Percentiles rank a stretch among this genome's conserved stretches.
phyloP scores from a whole-genome alignment of 2,113 vertebrate species.

The Eretmochelys imbricata region DNA sequence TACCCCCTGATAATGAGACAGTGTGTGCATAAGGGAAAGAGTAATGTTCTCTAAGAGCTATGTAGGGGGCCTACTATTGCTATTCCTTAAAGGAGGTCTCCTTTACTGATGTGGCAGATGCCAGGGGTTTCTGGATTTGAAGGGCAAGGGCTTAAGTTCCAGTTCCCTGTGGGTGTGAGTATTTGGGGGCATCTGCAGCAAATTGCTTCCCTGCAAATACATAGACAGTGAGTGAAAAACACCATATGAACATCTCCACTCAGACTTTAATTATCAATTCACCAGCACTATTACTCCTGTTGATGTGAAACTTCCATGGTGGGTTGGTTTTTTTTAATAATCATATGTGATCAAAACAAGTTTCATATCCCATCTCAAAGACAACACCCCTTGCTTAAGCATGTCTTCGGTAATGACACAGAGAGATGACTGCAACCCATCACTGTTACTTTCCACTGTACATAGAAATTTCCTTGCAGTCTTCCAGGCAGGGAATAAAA shows the following conservation, averaged over 20 bases:
- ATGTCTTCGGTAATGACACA: constrained; percentile 30
- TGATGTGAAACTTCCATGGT: neutral
- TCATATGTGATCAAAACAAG: neutral
- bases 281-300: neutral
- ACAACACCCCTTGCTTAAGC: neutral
- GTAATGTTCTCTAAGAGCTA: neutral
- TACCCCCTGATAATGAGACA: neutral
- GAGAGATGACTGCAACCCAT: neutral
- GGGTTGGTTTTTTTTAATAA: neutral
- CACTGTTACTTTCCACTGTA: neutral
- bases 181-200: neutral
- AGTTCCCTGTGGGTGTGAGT: neutral
- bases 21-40: rapidly evolving
- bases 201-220: neutral
- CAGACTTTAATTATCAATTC: neutral
- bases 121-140: neutral
- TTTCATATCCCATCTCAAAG: neutral
- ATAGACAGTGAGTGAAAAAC: neutral
- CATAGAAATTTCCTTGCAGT: neutral
- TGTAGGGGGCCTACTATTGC: neutral
- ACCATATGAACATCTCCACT: neutral
- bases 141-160: neutral
- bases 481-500: neutral
- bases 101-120: neutral
- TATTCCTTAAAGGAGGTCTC: neutral